Base-by-base conservation (phyloP, 2,888 invertebrate species). In the Epirrita christyi region DNA sequence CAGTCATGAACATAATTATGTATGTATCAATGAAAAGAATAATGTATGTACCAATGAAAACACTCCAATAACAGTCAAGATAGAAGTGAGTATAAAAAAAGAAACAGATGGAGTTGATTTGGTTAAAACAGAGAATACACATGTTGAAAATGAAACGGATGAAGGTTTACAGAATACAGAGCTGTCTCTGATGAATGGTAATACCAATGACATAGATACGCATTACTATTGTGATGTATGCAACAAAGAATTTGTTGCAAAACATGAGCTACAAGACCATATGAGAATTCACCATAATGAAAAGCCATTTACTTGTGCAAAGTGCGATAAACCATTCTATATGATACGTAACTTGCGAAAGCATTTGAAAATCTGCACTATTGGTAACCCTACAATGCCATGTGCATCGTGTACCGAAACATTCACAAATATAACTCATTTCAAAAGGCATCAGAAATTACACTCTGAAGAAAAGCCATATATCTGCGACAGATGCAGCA, bases 391-490 rank as follows among this genome's bases (percentile, higher is more conserved):
- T 29, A 8, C n/a, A 4, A 8, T 38, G 6, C 0, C 38, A 14
- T 38, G 14, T 14, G 6, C 6, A 5, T 11, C 6, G 2, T 11
- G 11, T 11, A 11, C 36, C 0, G 11, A 36, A 11, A 36, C 36
- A 11, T 36, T 36, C 4, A 36, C 0, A 6, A 5, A 36, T 36
- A 36, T 11, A 11, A 36, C 14, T 7, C 11, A n/a, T 27, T n/a
- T 21, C 6, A 27, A 42, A n/a, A 27, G 6, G n/a, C 52, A 52
- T 27, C 21, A 46, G 21, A 32, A 21, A 27, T 27, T 32, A 2
- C 53, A 53, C 8, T 48, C 43, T 11, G 54, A 55, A 5, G 48
- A 55, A 38, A 11, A 43, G 13, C 43, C 55, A n/a, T 55, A 21
- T 21, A 48, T 43, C 3, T 55, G 55, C 7, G 48, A 53, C 9